Percentiles rank a stretch among this genome's conserved stretches.
These are phyloP conservation scores for Nowickia ferox DNA, from an alignment of 2,888 invertebrate species.

Conservation along the genomic window DNA sequence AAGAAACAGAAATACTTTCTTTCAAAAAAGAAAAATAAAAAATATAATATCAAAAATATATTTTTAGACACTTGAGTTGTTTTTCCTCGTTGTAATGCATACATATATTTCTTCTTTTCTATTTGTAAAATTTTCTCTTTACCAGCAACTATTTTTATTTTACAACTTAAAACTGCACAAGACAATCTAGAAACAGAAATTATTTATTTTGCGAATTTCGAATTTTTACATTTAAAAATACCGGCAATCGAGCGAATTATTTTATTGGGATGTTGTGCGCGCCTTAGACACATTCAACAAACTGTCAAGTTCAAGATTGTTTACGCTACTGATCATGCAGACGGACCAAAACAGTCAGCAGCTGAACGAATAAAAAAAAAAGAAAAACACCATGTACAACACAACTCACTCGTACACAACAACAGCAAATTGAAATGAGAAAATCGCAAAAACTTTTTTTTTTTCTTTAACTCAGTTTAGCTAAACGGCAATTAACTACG, in stretches of 20 bases:
- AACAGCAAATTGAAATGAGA: neutral
- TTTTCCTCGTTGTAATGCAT: constrained; percentile 7
- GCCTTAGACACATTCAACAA: constrained; percentile 55
- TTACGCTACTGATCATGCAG: constrained; percentile 70
- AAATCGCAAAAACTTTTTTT: constrained; percentile 1
- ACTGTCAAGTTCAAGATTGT: constrained; percentile 72
- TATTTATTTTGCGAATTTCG: constrained; percentile 24
- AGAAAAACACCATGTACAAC: neutral
- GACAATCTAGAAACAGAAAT: constrained; percentile 23
- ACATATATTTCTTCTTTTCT: neutral
- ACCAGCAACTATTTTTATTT: constrained; percentile 55
- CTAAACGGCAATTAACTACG: constrained; percentile 16
- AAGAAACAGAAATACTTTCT: neutral
- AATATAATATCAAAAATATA: constrained; percentile 1
- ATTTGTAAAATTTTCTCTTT: constrained; percentile 35
- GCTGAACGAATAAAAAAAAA: constrained; percentile 7
- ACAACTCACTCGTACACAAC: constrained; percentile 18
- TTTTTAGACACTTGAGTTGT: constrained; percentile 46
- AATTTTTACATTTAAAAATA: constrained; percentile 41
- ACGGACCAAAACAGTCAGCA: constrained; percentile 41
- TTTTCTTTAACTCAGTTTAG: neutral
- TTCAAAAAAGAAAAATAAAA: neutral
- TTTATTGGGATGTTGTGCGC: constrained; percentile 33
- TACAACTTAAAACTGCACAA: constrained; percentile 49
- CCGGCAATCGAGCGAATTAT: constrained; percentile 45